phyloP scores from a whole-genome alignment of 37 sponge, comb jelly and placozoan species.

The Beroe ovata region DNA sequence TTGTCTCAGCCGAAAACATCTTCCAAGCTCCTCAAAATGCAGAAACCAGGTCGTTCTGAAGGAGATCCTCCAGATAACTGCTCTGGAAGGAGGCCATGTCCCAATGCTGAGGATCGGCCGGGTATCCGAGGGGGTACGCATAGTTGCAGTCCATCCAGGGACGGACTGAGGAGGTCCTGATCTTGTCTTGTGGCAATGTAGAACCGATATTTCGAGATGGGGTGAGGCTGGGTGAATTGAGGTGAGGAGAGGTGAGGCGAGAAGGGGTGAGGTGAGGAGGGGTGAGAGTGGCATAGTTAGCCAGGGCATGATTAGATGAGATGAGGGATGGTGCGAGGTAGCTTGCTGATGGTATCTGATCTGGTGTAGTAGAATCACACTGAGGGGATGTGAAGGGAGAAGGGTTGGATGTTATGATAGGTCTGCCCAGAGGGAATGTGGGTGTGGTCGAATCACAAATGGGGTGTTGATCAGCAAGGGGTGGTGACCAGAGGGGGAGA shows the following conservation, averaged over 20 bases:
- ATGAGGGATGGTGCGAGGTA: not conserved
- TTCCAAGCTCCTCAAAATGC: conserved; percentile 34
- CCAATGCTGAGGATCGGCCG: not conserved
- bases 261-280: not conserved
- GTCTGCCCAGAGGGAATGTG: not conserved
- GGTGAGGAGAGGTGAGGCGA: not conserved
- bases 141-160: conserved; percentile 27
- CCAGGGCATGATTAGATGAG: not conserved
- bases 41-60: conserved; percentile 64
- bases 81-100: conserved; percentile 1
- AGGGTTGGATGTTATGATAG: not conserved
- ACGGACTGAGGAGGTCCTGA: not conserved
- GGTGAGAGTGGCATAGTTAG: not conserved
- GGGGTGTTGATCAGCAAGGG: not conserved
- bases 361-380: not conserved
- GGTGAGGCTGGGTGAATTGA: not conserved
- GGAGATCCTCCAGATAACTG: conserved; percentile 57
- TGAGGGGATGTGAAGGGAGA: not conserved
- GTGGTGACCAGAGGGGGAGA: not conserved
- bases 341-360: not conserved
- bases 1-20: no score
- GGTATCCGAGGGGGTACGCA: not conserved
- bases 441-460: not conserved
- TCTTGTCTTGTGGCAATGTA: no score
- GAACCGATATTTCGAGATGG: no score